These are phyloP conservation scores for Sinocyclocheilus anophthalmus DNA, from an alignment of 2,113 vertebrate species.

Conservation along the genomic window DNA sequence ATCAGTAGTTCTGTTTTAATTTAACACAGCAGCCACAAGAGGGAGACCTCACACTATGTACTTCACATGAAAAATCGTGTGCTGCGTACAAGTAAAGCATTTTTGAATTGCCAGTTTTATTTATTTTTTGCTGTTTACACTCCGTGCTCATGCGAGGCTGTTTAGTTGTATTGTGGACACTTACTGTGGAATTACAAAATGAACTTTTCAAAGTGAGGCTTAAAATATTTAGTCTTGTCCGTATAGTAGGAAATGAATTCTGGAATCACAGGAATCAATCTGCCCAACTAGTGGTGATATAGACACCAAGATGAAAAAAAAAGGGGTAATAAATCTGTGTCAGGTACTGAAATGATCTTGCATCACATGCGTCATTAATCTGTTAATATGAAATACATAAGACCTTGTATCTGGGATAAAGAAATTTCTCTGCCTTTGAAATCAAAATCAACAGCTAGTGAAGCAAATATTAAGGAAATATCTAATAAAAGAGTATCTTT, in stretches of 20 bases:
- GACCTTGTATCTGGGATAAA: no score
- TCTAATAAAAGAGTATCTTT: constrained; percentile 32
- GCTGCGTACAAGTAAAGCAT: no score
- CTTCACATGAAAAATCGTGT: background rate
- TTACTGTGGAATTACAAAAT: background rate
- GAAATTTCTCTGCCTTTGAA: no score
- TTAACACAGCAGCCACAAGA: constrained; percentile 11
- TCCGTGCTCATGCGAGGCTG: background rate
- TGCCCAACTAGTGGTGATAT: background rate
- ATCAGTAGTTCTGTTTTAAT: constrained; percentile 1
- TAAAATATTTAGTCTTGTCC: background rate
- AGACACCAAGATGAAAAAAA: background rate
- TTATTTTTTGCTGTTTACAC: background rate
- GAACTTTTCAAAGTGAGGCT: background rate
- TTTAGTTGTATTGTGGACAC: constrained; percentile 26
- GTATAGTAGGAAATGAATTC: constrained; percentile 1
- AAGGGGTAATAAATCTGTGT: no score
- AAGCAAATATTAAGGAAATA: constrained; percentile 41
- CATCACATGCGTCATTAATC: no score
- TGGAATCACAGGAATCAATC: background rate
- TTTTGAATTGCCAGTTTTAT: background rate
- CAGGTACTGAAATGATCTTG: no score
- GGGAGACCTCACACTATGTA: background rate
- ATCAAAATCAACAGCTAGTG: background rate
- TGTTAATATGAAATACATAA: no score